A percentile compares a stretch with the other conserved stretches of the same genome.
Conservation (phyloP, 2,797 vertebrate genomes). For the Mustela erminea region DNA sequence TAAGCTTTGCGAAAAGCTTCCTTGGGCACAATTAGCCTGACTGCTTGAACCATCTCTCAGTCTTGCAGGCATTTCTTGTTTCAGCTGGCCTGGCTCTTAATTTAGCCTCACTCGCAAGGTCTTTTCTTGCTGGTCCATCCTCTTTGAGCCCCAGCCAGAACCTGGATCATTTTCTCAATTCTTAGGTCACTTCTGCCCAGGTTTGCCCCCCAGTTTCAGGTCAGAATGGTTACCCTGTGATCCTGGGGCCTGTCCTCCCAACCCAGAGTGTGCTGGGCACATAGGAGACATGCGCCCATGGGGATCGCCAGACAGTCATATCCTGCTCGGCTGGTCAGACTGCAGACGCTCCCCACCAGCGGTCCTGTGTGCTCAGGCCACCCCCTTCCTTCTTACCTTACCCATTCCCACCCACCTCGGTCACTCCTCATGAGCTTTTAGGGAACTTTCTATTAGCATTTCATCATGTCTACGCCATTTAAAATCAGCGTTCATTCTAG, state of each 20-base stretch:
- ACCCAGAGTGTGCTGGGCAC: not conserved
- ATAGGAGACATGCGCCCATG: not conserved
- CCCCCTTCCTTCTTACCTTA: not conserved
- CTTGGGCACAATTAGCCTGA: accelerated
- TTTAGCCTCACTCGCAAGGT: not conserved
- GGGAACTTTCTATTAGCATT: not conserved
- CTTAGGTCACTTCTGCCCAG: not conserved
- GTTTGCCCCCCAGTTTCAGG: not conserved
- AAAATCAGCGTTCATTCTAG: not conserved
- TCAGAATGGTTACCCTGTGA: not conserved
- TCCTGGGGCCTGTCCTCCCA: accelerated
- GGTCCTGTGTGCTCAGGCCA: accelerated
- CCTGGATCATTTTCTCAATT: not conserved
- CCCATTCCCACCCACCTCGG: not conserved
- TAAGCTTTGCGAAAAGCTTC: not conserved
- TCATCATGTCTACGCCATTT: not conserved
- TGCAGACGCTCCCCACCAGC: not conserved
- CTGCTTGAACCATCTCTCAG: not conserved
- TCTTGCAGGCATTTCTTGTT: not conserved
- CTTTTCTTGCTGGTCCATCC: not conserved
- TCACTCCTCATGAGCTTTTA: not conserved
- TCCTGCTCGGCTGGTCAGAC: not conserved
- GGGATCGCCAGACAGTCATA: accelerated
- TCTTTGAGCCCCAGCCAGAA: not conserved
- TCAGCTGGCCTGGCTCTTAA: not conserved